Evolutionary conservation across 2,888 invertebrate species (phyloP).

Genomic region (Hermodice carunculata): DNA sequence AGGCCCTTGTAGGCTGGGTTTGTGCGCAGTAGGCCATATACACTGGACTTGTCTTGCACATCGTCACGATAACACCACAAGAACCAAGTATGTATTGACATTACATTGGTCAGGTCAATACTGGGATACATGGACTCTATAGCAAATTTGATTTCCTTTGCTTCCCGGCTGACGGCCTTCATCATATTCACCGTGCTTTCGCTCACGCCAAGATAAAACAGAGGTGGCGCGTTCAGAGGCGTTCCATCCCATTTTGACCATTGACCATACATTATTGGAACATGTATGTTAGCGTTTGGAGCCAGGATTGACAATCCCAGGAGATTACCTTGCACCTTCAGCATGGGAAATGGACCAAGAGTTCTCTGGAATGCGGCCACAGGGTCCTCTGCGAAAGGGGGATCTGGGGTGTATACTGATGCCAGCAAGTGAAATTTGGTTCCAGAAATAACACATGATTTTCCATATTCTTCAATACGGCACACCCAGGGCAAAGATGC

Average conservation of each 20-base stretch:
- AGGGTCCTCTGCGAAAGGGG: conserved; percentile 18
- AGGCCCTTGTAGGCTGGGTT: conserved; percentile 49
- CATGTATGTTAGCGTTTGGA: conserved; percentile 50
- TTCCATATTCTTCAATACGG: conserved; percentile 50
- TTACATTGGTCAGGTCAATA: conserved; percentile 18
- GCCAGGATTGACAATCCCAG: conserved; percentile 52
- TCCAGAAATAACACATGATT: conserved; percentile 37
- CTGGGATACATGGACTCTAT: no score
- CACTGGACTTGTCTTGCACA: conserved; percentile 43
- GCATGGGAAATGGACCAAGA: conserved; percentile 16
- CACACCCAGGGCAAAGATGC: conserved; percentile 55
- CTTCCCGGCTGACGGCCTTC: conserved; percentile 49
- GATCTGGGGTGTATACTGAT: conserved; percentile 5
- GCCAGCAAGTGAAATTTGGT: conserved; percentile 25
- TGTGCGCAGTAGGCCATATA: conserved; percentile 44
- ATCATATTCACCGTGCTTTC: conserved; percentile 45
- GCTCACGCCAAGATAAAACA: conserved; percentile 57
- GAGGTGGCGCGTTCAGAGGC: conserved; percentile 44
- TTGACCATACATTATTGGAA: conserved; percentile 51
- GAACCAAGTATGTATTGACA: conserved; percentile 42
- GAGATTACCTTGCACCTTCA: conserved; percentile 51
- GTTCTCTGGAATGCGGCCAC: conserved; percentile 22
- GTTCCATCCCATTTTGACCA: conserved; percentile 54
- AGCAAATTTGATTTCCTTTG: conserved; percentile 47
- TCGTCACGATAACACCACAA: conserved; percentile 47